Evolutionary conservation across 2,888 invertebrate species (phyloP), one percentile per base, ranked within the genome.

Genomic region (Gortyna flavago): DNA sequence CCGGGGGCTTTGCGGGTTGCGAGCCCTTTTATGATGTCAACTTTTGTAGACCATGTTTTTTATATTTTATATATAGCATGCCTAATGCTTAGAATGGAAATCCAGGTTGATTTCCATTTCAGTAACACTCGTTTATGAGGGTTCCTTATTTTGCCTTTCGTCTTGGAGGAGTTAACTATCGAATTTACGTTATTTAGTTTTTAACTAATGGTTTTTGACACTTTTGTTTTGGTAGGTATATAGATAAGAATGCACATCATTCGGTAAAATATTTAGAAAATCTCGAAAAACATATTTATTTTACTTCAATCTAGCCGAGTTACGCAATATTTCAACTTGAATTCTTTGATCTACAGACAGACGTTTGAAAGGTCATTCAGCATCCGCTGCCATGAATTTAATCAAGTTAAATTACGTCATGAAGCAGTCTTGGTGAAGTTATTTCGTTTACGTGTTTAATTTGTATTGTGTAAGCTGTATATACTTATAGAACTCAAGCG

Each of bases 391-490:
- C 32, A 68, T 65, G 59, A 69, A 59, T 77, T 51, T 77, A 80
- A 80, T 82, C 41, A 77, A 77, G 29, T 82, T 69, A 35, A 51
- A 66, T 77, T 69, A 72, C 48, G 73, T 74, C 76, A 83, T 65
- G 64, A 65, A 29, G 38, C 70, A 59, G 59, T 29, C 21, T 72
- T 41, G 44, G 32, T 65, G 64, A 66, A 75, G 61, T 81, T 62
- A 81, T 84, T 61, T 72, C 84, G 54, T 83, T 72, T 59, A 71
- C 61, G 72, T 79, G 79, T 79, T 79, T 81, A 72, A 70, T 72
- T 69, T 79, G 54, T 84, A 54, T 72, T 66, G 25, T 70, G 79
- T 35, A 25, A 68, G 69, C 61, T 70, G 70, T 70, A 38, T 83
- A 57, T 61, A 61, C 51, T 35, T 44, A 11, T n/a, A 18, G 32